Evolutionary conservation across 2,888 invertebrate species (phyloP).

Genomic region (Taenaris catops): DNA sequence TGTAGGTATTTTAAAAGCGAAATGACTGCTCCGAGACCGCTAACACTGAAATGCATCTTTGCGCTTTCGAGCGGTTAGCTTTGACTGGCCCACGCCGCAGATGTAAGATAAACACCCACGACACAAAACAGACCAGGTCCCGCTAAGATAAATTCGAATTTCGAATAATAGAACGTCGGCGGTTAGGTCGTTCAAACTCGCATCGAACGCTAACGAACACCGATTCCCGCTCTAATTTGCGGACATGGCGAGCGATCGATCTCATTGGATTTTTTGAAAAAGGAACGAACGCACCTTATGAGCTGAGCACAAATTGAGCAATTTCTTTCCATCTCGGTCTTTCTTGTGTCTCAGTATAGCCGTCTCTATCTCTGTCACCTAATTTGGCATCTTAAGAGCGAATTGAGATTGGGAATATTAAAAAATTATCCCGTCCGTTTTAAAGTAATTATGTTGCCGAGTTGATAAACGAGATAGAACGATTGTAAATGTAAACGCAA

Average conservation of each 20-base stretch:
- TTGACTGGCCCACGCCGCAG: conserved; percentile 48
- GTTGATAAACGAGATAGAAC: conserved; percentile 18
- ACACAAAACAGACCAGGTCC: conserved; percentile 26
- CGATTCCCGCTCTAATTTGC: conserved; percentile 77
- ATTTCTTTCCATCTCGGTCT: conserved; percentile 61
- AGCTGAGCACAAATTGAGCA: conserved; percentile 74
- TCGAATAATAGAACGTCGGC: conserved; percentile 22
- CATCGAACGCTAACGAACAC: conserved; percentile 58
- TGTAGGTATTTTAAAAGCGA: too few species aligned
- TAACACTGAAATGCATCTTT: conserved; percentile 62
- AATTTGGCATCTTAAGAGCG: conserved; percentile 32
- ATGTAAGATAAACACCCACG: conserved; percentile 44
- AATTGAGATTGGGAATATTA: conserved; percentile 52
- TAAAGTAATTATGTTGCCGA: conserved; percentile 19
- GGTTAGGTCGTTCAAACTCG: conserved; percentile 35
- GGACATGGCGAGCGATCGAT: conserved; percentile 76
- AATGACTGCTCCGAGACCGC: conserved; percentile 52
- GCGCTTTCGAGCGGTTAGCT: conserved; percentile 56
- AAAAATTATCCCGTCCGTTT: too few species aligned
- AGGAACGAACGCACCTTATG: conserved; percentile 62
- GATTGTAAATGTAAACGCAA: too few species aligned
- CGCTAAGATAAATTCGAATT: conserved; percentile 28
- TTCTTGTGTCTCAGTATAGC: conserved; percentile 36
- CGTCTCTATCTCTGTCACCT: conserved; percentile 27
- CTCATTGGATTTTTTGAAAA: conserved; percentile 76